Base-by-base conservation (phyloP, 2,113 vertebrate species). In the Hydrochoerus hydrochaeris region DNA sequence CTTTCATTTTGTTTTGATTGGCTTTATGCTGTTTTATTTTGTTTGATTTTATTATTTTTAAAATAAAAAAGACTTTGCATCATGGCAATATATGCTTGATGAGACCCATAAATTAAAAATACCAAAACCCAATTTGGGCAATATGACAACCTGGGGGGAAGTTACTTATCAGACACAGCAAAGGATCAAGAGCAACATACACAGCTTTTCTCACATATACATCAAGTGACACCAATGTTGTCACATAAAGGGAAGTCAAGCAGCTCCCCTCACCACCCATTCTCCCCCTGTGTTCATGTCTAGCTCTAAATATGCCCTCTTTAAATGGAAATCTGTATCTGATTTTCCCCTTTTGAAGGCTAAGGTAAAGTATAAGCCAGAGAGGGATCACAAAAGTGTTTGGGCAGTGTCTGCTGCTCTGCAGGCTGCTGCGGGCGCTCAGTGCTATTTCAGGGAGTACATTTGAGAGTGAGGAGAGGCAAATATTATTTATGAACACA, bases 401-500 rank as follows among this genome's bases (percentile, higher is more conserved):
- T n/a, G 5, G 19, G 46, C 35, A 92, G 62, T 9, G 3, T 1
- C 2, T 0, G 0, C 58, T 75, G 54, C 57, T 93, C 84, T 32
- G 28, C 49, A 44, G 38, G n/a, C 67, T 81, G 49, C 35, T 44
- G 11, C 12, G 16, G 19, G 57, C 49, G 87, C 83, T 95, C 19
- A 14, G 3, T 8, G 9, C 44, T 49, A 30, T 69, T 38, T 38
- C 49, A 24, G 0, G 1, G 52, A 84, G 63, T 38, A 88, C 60
- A 88, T 91, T 49, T 69, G 83, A 88, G 62, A 91, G 38, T 67
- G 1, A 41, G 49, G 58, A 88, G 30, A 82, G 78, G 28, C 73
- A 26, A 32, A 16, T 52, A 20, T 87, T 67, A 60, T 96, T 89
- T 96, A 91, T 65, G 46, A 96, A 28, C 81, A 95, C 77, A 41